These are phyloP conservation scores for Hemaris fuciformis DNA, from an alignment of 2,888 invertebrate genomes.

Conservation along the genomic window DNA sequence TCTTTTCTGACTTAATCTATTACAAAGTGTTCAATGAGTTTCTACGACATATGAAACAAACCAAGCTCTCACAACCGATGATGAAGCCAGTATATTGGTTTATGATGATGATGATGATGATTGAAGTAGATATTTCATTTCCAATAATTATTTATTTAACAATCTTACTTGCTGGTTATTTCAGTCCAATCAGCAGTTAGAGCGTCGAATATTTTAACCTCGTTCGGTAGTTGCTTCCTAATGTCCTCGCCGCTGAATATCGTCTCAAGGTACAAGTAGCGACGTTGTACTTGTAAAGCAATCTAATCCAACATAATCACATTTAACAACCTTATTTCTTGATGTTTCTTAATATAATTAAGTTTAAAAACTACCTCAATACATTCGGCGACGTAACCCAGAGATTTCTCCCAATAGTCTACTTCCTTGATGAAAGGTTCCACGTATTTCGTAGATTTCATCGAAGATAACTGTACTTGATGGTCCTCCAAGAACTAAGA, in stretches of 20 bases:
- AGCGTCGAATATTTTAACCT: constrained; percentile 87
- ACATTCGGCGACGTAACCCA: constrained; percentile 91
- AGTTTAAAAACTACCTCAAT: constrained; percentile 81
- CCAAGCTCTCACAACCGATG: too few species aligned
- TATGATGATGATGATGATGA: too few species aligned
- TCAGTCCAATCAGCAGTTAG: constrained; percentile 87
- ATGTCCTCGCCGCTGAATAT: constrained; percentile 95
- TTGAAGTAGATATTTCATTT: not conserved
- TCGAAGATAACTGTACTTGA: constrained; percentile 90
- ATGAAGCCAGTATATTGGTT: too few species aligned
- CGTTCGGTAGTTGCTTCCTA: constrained; percentile 89
- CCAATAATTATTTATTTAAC: not conserved
- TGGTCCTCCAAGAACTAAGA: constrained; percentile 88
- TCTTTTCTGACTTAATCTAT: too few species aligned
- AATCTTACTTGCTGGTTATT: constrained; percentile 81
- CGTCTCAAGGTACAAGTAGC: constrained; percentile 93
- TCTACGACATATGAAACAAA: too few species aligned
- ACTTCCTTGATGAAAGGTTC: constrained; percentile 92
- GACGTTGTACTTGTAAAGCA: constrained; percentile 90
- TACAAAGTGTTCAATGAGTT: too few species aligned
- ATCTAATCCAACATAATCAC: constrained; percentile 48
- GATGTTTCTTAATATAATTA: not conserved
- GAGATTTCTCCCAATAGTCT: constrained; percentile 92
- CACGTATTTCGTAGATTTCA: constrained; percentile 93
- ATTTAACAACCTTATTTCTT: not conserved